Conservation (phyloP, 2,797 vertebrate species). For the Gymnoscopelus microlampas region DNA sequence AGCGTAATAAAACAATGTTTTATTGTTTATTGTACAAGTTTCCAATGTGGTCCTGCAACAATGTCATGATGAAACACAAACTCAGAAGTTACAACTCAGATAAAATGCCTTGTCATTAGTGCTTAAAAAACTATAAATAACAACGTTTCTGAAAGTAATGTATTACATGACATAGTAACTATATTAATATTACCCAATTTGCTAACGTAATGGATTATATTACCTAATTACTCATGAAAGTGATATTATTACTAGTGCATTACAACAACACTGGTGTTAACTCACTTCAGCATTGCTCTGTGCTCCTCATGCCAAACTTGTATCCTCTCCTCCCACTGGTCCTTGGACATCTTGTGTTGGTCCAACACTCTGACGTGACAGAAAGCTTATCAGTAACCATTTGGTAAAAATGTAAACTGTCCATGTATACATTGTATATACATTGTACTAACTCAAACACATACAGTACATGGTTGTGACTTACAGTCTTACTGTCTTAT, state of each 20-base stretch:
- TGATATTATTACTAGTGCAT: neutral
- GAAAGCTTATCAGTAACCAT: slow-evolving; percentile 32
- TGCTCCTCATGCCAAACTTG: slow-evolving; percentile 96
- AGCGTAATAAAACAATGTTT: no score
- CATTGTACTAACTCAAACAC: slow-evolving; percentile 31
- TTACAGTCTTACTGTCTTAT: neutral
- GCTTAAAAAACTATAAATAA: no score
- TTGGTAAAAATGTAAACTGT: slow-evolving; percentile 23
- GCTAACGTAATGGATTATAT: no score
- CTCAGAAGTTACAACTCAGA: no score
- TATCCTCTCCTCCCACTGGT: slow-evolving; percentile 96
- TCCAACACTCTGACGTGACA: slow-evolving; percentile 87
- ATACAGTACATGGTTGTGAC: slow-evolving; percentile 13
- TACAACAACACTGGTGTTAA: neutral
- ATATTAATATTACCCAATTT: no score
- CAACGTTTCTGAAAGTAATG: no score
- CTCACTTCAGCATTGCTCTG: slow-evolving; percentile 91
- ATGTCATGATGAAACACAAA: no score
- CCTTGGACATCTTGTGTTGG: slow-evolving; percentile 95
- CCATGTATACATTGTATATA: slow-evolving; percentile 14
- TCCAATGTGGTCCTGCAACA: no score
- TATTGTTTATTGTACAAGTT: no score
- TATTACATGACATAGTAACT: no score
- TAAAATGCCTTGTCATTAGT: no score
- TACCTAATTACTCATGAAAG: no score